Conservation (phyloP, 1,140 invertebrate genomes). For the Lepidurus couesii region DNA sequence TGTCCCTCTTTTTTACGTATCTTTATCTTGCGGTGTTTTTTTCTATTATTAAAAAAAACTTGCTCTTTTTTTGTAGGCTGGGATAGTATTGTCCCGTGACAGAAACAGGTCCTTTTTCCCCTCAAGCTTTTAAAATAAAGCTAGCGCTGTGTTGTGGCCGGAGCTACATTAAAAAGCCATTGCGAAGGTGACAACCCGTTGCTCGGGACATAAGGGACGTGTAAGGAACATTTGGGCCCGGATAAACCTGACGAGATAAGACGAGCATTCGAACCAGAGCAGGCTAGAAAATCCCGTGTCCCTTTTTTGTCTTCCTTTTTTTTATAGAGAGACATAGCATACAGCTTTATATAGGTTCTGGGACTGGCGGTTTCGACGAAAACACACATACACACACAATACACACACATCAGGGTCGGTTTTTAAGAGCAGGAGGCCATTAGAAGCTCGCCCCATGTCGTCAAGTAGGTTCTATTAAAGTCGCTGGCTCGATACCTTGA, state of each 20-base stretch:
- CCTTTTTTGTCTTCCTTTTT: background rate
- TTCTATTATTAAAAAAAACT: background rate
- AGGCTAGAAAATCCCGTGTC: background rate
- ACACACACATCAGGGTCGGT: background rate
- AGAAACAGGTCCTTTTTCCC: background rate
- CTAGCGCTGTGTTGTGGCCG: slow-evolving; percentile 12
- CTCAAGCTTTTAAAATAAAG: slow-evolving; percentile 6
- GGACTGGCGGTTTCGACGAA: background rate
- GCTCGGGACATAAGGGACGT: background rate
- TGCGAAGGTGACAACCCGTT: slow-evolving; percentile 5
- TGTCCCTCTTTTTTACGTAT: background rate
- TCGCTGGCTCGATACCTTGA: slow-evolving; percentile 12
- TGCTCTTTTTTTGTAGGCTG: background rate
- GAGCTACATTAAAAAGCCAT: background rate
- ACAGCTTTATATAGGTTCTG: background rate
- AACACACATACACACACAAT: background rate
- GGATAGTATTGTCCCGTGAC: background rate
- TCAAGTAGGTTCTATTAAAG: slow-evolving; percentile 22
- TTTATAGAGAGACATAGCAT: background rate
- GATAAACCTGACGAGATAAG: background rate
- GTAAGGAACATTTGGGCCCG: background rate
- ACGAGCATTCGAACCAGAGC: background rate
- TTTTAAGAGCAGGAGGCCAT: slow-evolving; percentile 2
- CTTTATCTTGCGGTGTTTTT: background rate
- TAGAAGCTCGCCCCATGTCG: slow-evolving; percentile 13